Evolutionary conservation across 2,888 invertebrate species (phyloP).

Genomic region (Drosophila borealis): DNA sequence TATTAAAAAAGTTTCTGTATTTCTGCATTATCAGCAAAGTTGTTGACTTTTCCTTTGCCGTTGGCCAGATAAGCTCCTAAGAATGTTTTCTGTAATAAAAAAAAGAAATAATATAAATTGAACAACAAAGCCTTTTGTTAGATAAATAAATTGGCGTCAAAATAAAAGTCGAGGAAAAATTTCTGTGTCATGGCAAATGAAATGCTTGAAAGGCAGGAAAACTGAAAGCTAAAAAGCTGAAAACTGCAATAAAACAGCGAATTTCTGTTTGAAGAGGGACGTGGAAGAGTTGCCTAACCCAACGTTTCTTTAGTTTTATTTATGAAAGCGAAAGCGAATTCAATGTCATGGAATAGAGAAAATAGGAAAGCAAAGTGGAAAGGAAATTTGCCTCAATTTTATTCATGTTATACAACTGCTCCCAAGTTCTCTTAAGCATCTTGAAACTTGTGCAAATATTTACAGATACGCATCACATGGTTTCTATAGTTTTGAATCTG

Average conservation of each 20-base stretch:
- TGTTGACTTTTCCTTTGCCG: constrained; percentile 22
- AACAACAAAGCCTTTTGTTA: constrained; percentile 20
- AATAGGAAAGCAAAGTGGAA: background rate
- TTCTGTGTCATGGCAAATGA: constrained; percentile 7
- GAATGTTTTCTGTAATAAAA: constrained; percentile 28
- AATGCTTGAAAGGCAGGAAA: background rate
- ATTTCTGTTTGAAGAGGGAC: background rate
- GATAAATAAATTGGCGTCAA: constrained; percentile 49
- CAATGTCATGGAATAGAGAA: background rate
- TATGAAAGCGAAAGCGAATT: background rate
- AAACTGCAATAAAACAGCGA: constrained; percentile 14
- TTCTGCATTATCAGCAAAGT: constrained; percentile 62
- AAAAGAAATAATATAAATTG: background rate
- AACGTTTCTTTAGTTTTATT: background rate
- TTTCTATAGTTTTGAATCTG: background rate
- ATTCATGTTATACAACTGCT: background rate
- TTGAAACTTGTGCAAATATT: background rate
- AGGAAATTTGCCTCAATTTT: background rate
- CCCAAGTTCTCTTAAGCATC: too few relatives aligned
- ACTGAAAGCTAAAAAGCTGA: constrained; percentile 3
- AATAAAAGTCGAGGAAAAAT: constrained; percentile 8
- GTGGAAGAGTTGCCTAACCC: background rate
- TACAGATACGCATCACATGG: background rate
- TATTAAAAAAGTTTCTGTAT: constrained; percentile 28
- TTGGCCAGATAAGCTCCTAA: constrained; percentile 53